Percentiles rank a stretch among this genome's conserved stretches.
Evolutionary conservation across 2,797 vertebrate genomes (phyloP).

Genomic region (Microctenopoma stevenorrisi): DNA sequence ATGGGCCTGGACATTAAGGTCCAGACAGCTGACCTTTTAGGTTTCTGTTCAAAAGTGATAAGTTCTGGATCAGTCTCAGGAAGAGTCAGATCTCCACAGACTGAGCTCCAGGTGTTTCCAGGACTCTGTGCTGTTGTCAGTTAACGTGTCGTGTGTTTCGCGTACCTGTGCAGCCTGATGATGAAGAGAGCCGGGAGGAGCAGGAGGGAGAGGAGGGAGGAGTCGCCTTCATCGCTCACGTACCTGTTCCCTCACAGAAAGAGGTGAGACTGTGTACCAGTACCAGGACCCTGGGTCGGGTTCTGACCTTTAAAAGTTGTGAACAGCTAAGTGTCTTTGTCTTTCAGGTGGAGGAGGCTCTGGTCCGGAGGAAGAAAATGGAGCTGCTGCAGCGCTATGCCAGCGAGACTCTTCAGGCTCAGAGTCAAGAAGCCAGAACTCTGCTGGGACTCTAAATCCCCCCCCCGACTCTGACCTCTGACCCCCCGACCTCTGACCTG

Average conservation of each 20-base stretch:
- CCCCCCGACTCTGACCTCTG: too few species aligned
- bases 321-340: slow-evolving; percentile 1
- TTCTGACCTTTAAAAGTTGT: background rate
- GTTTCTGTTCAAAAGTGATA: too few species aligned
- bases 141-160: slow-evolving; percentile 3
- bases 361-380: slow-evolving; percentile 97
- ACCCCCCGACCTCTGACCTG: background rate
- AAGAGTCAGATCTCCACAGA: too few species aligned
- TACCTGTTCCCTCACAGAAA: slow-evolving; percentile 94
- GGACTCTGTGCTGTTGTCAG: background rate
- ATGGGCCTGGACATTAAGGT: too few species aligned
- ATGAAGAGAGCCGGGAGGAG: slow-evolving; percentile 85
- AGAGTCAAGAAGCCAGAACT: slow-evolving; percentile 92
- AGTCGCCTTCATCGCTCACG: slow-evolving; percentile 93
- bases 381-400: slow-evolving; percentile 95
- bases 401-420: slow-evolving; percentile 93
- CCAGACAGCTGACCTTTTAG: too few species aligned
- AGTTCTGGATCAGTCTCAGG: too few species aligned
- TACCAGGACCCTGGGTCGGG: background rate
- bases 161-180: slow-evolving; percentile 78
- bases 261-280: slow-evolving; percentile 84
- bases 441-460: slow-evolving; percentile 86
- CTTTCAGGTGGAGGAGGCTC: slow-evolving; percentile 92
- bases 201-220: slow-evolving; percentile 88
- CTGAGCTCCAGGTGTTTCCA: background rate